Conservation (phyloP, 2,888 invertebrate species). For the Dynastes hyllus region DNA sequence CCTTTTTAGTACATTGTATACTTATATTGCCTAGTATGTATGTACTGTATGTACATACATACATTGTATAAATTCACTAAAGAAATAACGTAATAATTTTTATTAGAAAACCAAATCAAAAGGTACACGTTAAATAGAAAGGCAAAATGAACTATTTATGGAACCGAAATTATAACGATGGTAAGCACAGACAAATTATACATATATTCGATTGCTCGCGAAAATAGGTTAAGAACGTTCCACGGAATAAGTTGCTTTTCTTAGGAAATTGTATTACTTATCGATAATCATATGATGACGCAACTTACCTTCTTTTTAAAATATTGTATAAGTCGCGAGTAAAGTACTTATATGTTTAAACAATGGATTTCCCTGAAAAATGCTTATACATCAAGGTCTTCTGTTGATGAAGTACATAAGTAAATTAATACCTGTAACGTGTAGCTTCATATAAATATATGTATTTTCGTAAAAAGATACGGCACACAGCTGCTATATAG, state of each 20-base stretch:
- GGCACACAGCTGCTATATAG: no score
- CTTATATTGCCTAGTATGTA: no score
- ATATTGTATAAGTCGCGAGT: background rate
- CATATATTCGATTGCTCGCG: background rate
- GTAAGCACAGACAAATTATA: background rate
- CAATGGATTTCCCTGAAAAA: background rate
- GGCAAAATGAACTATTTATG: no score
- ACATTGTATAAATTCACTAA: no score
- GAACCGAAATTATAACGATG: no score
- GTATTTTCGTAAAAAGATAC: no score
- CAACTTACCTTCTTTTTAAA: slow-evolving; percentile 1
- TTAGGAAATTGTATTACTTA: slow-evolving; percentile 2
- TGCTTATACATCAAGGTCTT: slow-evolving; percentile 8
- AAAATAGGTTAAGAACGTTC: slow-evolving; percentile 14
- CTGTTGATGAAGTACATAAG: background rate
- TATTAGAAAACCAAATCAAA: no score
- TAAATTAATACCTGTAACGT: background rate
- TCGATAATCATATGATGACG: slow-evolving; percentile 17
- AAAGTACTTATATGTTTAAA: background rate
- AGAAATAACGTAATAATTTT: no score
- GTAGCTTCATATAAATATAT: background rate
- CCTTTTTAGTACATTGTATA: no score
- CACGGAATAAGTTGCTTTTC: background rate
- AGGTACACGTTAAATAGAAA: no score
- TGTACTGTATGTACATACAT: no score